A percentile compares a stretch with the other conserved stretches of the same genome.
These are phyloP conservation scores for Cryptoblepharus egeriae DNA, from an alignment of 2,797 vertebrate species.

Conservation along the genomic window DNA sequence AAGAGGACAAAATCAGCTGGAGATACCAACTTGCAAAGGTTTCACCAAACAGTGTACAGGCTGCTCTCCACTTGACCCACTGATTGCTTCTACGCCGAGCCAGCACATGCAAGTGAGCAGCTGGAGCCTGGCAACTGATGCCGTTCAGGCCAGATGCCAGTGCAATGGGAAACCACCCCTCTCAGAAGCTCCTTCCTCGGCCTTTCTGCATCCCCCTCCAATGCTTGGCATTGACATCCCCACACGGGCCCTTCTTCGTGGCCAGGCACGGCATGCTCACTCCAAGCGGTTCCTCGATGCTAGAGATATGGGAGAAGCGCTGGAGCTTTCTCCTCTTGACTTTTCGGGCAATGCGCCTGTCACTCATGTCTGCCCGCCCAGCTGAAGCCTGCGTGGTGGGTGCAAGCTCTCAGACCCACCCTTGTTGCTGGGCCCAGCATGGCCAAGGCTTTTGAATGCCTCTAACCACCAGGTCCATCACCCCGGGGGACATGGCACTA, in stretches of 20 bases:
- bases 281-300: conserved; percentile 1
- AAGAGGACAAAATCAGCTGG: no score
- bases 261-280: conserved; percentile 28
- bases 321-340: conserved; percentile 7
- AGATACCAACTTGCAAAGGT: no score
- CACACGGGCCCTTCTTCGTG: conserved; percentile 40
- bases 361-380: conserved; percentile 24
- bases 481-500: conserved; percentile 33
- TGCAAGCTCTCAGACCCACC: conserved; percentile 21
- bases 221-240: conserved; percentile 38
- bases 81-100: not conserved
- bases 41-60: no score
- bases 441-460: conserved; percentile 29
- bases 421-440: conserved; percentile 24
- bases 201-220: conserved; percentile 30
- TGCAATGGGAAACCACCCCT: not conserved
- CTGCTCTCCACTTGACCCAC: no score
- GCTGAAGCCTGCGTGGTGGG: not conserved
- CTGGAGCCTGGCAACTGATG: no score
- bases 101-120: not conserved
- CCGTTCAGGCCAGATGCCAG: not conserved
- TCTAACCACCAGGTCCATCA: not conserved
- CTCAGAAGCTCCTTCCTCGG: fast-evolving
- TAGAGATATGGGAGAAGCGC: conserved; percentile 3
- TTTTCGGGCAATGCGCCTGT: not conserved